Percentiles rank a stretch among this genome's conserved stretches.
Evolutionary conservation across 2,113 vertebrate species (phyloP).

Genomic region (Phodopus roborovskii): DNA sequence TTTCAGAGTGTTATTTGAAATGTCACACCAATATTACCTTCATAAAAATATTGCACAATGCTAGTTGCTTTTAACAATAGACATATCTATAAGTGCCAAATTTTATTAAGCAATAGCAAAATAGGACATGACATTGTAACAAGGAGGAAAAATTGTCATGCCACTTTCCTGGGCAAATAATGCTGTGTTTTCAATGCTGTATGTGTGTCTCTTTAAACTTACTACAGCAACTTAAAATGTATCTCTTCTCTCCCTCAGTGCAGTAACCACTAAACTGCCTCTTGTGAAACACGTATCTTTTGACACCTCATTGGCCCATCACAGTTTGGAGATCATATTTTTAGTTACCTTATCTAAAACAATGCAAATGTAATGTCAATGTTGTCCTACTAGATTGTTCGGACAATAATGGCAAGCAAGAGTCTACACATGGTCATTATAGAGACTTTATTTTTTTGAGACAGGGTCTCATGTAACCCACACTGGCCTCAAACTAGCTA

Average conservation of each 20-base stretch:
- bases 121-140: neutral
- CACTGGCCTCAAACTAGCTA: neutral
- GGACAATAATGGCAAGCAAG: neutral
- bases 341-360: neutral
- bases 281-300: neutral
- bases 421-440: neutral
- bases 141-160: neutral
- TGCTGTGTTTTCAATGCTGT: neutral
- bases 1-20: neutral
- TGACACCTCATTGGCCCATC: neutral
- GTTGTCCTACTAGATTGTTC: neutral
- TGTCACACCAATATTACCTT: neutral
- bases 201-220: slow-evolving; percentile 17
- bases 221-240: neutral
- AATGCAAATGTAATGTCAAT: neutral
- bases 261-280: neutral
- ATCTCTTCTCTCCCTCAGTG: neutral
- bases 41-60: neutral
- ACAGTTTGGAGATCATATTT: neutral
- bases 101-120: slow-evolving; percentile 42
- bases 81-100: neutral
- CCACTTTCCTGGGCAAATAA: neutral
- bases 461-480: neutral
- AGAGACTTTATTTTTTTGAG: neutral
- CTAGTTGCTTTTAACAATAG: slow-evolving; percentile 35